Base-by-base conservation (phyloP, 2,797 vertebrate species). In the Synaphobranchus kaupii region DNA sequence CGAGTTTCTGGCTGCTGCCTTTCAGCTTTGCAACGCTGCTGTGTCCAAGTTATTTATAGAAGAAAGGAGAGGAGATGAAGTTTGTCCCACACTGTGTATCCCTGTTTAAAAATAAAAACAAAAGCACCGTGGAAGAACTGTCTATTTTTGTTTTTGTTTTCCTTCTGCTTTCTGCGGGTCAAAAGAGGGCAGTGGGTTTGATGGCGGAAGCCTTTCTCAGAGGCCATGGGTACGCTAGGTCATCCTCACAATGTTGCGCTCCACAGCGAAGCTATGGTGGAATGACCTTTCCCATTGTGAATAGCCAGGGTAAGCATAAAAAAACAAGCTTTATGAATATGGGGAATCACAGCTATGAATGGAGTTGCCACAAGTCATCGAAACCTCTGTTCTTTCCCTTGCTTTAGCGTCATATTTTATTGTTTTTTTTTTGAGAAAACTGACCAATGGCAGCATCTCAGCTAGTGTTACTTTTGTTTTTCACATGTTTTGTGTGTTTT, bases 21-120 rank as follows among this genome's bases (percentile, higher is more conserved):
- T 86, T 52, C 28, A 3, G 10, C 4, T 39, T 78, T 28, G 2
- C 31, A 71, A 31, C 20, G 56, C 10, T 48, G 13, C 10, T 68
- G 48, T 83, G 6, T 83, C 52, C 47, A 5, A 44, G 22, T 25
- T 78, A 47, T 84, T 80, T 86, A 63, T 86, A 86, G 50, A 34
- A 0, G 63, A 85, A 39, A 52, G 31, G 52, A 78, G 28, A 66
- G 22, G 15, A 60, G 52, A 25, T 17, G n/a, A 54, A 54, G 81
- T 8, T 31, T 83, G n/a, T 83, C 81, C 48, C 50, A 17, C 7
- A 34, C 81, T 54, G 3, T 44, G 34, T 76, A 22, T 83, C 52
- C 50, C n/a, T 34, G 6, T 81, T 8, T 81, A 47, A 17, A 47
- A 80, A 76, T 0, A 78, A 1, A n/a, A 63, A 8, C 9, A 2